phyloP scores from a whole-genome alignment of 2,888 invertebrate species.

The Conops quadrifasciatus region DNA sequence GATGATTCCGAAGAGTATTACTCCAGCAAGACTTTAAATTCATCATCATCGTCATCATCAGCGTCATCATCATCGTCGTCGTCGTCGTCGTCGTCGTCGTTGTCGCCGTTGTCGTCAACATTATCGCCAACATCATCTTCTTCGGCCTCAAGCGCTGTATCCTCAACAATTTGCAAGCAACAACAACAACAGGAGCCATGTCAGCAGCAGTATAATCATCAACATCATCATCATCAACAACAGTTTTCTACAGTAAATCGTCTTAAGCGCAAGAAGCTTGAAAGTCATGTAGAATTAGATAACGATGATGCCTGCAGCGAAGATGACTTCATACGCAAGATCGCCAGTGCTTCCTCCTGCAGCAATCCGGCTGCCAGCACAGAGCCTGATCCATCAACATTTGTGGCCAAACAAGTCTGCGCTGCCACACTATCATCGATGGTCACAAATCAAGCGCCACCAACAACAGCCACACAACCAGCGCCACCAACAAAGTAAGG shows the following conservation, averaged over 20 bases:
- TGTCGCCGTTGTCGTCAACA: not conserved
- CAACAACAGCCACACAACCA: slow-evolving; percentile 33
- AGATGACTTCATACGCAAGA: slow-evolving; percentile 64
- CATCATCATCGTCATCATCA: slow-evolving; percentile 40
- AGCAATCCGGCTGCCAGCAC: slow-evolving; percentile 21
- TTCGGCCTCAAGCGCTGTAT: slow-evolving; percentile 41
- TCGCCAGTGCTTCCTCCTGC: slow-evolving; percentile 50
- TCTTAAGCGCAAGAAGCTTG: slow-evolving; percentile 59
- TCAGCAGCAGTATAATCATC: slow-evolving; percentile 42
- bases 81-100: not conserved
- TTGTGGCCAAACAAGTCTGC: slow-evolving; percentile 21
- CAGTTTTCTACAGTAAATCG: slow-evolving; percentile 35
- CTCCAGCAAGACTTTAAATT: slow-evolving; percentile 14
- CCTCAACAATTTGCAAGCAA: too few relatives aligned
- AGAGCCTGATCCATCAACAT: slow-evolving; percentile 16
- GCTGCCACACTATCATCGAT: slow-evolving; percentile 15
- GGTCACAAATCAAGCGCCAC: slow-evolving; percentile 40
- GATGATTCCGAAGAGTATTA: slow-evolving; percentile 51
- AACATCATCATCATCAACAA: slow-evolving; percentile 6
- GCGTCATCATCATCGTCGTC: slow-evolving; percentile 36
- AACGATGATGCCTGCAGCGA: slow-evolving; percentile 66
- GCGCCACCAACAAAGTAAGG: slow-evolving; percentile 49
- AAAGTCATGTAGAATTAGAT: slow-evolving; percentile 60
- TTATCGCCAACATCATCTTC: slow-evolving; percentile 36
- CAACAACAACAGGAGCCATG: slow-evolving; percentile 30